Evolutionary conservation across 2,888 invertebrate genomes (phyloP), one percentile per base, ranked within the genome.

Genomic region (Trypoxylon attenuatum): DNA sequence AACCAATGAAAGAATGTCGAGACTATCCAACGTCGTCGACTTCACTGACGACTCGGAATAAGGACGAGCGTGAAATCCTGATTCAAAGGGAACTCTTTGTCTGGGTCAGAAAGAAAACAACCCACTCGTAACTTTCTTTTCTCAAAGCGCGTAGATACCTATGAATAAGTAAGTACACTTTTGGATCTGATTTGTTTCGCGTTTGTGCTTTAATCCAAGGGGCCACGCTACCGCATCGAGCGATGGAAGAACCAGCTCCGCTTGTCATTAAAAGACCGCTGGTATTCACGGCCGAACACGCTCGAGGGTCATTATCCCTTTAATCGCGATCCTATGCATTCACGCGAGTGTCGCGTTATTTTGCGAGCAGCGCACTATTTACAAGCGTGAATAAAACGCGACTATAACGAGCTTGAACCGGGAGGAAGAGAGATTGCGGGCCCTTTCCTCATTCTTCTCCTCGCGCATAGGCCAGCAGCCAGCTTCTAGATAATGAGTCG

Each of bases 401-500:
- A 41, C 49, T 27, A 51, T 53, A 41, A 64, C 41, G 50, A 59
- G 41, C 39, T n/a, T n/a, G n/a, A n/a, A n/a, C n/a, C n/a, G n/a
- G n/a, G n/a, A n/a, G n/a, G n/a, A n/a, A n/a, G 39, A 49, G 19
- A 45, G 19, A 25, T 39, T 2, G 10, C 52, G 55, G 29, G 29
- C 55, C 51, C 53, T 49, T 55, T 23, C 38, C 29, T 41, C 25
- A 39, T 16, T 33, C 38, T 23, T 15, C 41, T 8, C 19, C 38
- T 19, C 38, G 39, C 45, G 27, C 50, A 45, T 25, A 58, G 50
- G 50, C 27, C 33, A 53, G 39, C 51, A 41, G 27, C 38, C 25
- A 18, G n/a, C 15, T 21, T 19, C 27, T 39, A 15, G 68, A 68
- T 72, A 72, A 72, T 69, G 71, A 72, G 64, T 63, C 52, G 64